These are phyloP conservation scores for Styela plicata DNA, from an alignment of 23 tunicate species.

Conservation along the genomic window DNA sequence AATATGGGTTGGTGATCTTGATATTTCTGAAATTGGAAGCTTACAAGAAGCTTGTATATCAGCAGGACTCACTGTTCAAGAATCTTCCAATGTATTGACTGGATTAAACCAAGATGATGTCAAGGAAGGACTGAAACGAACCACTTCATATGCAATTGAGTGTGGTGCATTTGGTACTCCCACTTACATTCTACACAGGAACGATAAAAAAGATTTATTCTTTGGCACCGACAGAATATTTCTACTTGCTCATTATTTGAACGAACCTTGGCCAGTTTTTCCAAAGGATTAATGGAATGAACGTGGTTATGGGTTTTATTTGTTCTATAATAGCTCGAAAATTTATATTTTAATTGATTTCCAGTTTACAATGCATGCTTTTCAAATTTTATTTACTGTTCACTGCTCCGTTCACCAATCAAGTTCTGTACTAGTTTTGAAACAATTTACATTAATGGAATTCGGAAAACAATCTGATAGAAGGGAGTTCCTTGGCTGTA, in stretches of 20 bases:
- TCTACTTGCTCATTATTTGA: constrained; percentile 6
- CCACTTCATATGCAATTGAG: constrained; percentile 45
- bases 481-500: too few species aligned
- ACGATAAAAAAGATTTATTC: constrained; percentile 46
- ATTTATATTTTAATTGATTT: too few species aligned
- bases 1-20: constrained; percentile 49
- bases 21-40: constrained; percentile 39
- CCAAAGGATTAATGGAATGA: not conserved
- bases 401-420: too few species aligned
- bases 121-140: constrained; percentile 27
- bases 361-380: too few species aligned
- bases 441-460: too few species aligned
- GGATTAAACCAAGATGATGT: not conserved
- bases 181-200: constrained; percentile 51
- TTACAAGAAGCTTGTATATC: constrained; percentile 41
- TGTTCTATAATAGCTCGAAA: too few species aligned
- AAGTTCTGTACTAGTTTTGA: too few species aligned
- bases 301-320: too few species aligned
- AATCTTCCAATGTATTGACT: not conserved
- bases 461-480: too few species aligned
- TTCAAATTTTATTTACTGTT: too few species aligned
- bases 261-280: not conserved
- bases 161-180: constrained; percentile 73
- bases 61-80: constrained; percentile 26
- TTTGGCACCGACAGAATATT: constrained; percentile 78